Conservation (phyloP, 2,113 vertebrate genomes). For the Micromys minutus region DNA sequence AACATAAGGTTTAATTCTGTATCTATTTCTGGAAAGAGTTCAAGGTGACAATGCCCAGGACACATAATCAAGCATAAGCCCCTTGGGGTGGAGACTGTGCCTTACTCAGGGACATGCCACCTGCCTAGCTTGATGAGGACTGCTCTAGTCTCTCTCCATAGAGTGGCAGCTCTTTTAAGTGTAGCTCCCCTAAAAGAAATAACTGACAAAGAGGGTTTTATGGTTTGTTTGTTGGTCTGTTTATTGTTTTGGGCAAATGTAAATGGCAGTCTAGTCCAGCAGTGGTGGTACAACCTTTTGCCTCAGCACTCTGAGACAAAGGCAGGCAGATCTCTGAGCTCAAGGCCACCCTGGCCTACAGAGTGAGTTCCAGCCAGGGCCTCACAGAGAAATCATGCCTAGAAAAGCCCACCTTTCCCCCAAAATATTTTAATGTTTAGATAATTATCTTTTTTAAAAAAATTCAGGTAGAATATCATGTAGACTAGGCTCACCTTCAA, state of each 20-base stretch:
- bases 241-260: neutral
- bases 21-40: neutral
- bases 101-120: neutral
- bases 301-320: neutral
- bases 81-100: neutral
- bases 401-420: neutral
- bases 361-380: neutral
- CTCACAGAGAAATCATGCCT: neutral
- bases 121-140: neutral
- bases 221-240: neutral
- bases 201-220: neutral
- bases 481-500: neutral
- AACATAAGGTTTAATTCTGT: conserved; percentile 16
- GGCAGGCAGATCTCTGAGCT: neutral
- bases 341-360: neutral
- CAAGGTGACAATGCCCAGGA: neutral
- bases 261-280: neutral
- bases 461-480: neutral
- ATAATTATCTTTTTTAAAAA: neutral
- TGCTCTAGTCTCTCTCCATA: neutral
- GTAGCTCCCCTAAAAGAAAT: neutral
- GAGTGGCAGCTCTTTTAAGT: neutral
- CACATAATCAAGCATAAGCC: neutral
- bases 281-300: neutral
- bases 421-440: conserved; percentile 44